These are phyloP conservation scores for Scelioninae gen. 1 DNA, from an alignment of 2,888 invertebrate genomes.

Conservation along the genomic window DNA sequence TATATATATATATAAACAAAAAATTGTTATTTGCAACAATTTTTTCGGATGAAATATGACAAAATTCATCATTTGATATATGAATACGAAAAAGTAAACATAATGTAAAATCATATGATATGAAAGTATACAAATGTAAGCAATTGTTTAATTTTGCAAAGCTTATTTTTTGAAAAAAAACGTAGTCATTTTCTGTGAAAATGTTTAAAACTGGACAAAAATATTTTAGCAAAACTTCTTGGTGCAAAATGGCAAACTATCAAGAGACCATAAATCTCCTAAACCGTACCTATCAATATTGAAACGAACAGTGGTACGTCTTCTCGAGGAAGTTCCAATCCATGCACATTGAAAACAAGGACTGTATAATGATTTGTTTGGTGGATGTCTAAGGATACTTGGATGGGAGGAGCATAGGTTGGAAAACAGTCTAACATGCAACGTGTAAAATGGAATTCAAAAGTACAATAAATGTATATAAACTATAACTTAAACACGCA, in stretches of 20 bases:
- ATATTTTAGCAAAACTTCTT: not conserved
- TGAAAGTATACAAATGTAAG: not conserved
- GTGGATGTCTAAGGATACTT: slow-evolving; percentile 75
- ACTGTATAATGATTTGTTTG: slow-evolving; percentile 81
- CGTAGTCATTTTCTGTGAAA: too few relatives aligned
- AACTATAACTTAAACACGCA: not conserved
- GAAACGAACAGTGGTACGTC: slow-evolving; percentile 76
- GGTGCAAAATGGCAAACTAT: not conserved
- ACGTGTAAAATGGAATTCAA: slow-evolving; percentile 69
- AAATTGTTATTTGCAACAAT: too few relatives aligned
- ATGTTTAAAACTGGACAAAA: too few relatives aligned
- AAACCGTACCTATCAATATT: slow-evolving; percentile 81
- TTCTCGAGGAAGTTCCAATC: slow-evolving; percentile 76
- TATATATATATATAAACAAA: too few relatives aligned
- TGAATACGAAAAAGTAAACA: too few relatives aligned
- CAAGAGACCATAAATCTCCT: slow-evolving; percentile 60
- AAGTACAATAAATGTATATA: not conserved
- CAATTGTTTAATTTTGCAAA: not conserved
- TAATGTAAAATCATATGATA: not conserved
- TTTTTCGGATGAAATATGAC: too few relatives aligned
- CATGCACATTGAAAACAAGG: slow-evolving; percentile 80
- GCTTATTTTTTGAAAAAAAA: too few relatives aligned
- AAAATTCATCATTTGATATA: too few relatives aligned
- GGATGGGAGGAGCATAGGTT: slow-evolving; percentile 77
- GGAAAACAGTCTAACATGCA: slow-evolving; percentile 80